phyloP scores from a whole-genome alignment of 1,140 invertebrate genomes.

The Fopius arisanus region DNA sequence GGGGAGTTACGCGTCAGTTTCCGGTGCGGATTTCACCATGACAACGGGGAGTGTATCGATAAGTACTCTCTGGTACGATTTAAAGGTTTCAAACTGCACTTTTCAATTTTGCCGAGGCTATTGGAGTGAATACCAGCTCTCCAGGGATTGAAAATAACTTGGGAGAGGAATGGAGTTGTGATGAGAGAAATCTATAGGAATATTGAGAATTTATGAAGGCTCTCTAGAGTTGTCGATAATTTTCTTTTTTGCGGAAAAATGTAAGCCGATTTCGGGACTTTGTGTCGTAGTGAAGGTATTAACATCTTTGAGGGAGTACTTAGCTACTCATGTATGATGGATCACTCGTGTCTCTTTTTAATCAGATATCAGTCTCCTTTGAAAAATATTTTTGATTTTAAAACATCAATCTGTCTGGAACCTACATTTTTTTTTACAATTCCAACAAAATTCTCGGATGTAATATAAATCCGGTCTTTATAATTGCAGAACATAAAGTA shows the following conservation, averaged over 20 bases:
- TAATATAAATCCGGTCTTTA: too few relatives aligned
- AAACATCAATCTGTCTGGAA: too few relatives aligned
- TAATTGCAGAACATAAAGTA: too few relatives aligned
- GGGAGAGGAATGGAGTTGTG: neutral
- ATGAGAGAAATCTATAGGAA: neutral
- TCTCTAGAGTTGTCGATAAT: neutral
- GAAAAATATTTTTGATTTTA: too few relatives aligned
- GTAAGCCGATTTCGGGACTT: neutral
- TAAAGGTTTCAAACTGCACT: neutral
- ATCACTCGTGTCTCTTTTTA: too few relatives aligned
- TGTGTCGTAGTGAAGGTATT: neutral
- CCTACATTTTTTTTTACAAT: too few relatives aligned
- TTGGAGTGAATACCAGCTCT: neutral
- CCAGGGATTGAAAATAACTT: neutral
- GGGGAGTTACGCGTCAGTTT: neutral
- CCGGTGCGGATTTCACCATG: neutral
- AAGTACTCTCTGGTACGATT: neutral
- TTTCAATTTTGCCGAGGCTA: neutral
- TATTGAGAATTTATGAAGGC: neutral
- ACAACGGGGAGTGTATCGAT: neutral
- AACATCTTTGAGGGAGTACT: neutral
- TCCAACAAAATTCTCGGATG: too few relatives aligned
- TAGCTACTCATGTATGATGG: neutral
- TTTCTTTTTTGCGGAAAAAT: neutral
- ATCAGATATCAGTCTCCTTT: too few relatives aligned